Conservation (phyloP, 2,113 vertebrate genomes). For the Merops nubicus region DNA sequence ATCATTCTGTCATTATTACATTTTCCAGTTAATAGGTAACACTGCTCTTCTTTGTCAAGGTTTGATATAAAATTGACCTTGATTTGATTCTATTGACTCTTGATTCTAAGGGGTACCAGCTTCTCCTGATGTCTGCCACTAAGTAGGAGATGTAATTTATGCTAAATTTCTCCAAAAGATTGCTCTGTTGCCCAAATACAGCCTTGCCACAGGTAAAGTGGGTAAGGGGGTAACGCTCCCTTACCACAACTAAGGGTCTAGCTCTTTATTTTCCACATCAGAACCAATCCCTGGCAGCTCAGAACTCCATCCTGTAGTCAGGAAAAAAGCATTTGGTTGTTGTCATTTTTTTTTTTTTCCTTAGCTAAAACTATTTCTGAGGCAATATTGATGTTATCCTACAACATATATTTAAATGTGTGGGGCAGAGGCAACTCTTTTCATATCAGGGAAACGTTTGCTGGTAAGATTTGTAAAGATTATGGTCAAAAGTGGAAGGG, state of each 20-base stretch:
- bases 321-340: not conserved
- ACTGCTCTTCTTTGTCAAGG: not conserved
- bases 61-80: not conserved
- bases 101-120: not conserved
- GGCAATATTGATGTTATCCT: not conserved
- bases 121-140: not conserved
- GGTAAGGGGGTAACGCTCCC: not conserved
- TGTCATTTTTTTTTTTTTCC: not conserved
- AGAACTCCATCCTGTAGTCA: not conserved
- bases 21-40: not conserved
- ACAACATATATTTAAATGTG: not conserved
- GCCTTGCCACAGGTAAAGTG: not conserved
- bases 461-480: conserved; percentile 48
- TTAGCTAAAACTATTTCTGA: not conserved
- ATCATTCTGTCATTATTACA: not conserved
- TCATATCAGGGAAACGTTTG: conserved; percentile 21
- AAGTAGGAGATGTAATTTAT: not conserved
- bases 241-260: not conserved
- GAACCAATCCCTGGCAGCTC: not conserved
- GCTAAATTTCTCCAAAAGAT: not conserved
- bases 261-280: not conserved
- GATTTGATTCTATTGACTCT: not conserved
- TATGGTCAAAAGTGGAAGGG: conserved; percentile 21
- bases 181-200: not conserved
- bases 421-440: conserved; percentile 26